Evolutionary conservation across 2,797 vertebrate species (phyloP).

Genomic region (Melanotaenia parkinsoni): DNA sequence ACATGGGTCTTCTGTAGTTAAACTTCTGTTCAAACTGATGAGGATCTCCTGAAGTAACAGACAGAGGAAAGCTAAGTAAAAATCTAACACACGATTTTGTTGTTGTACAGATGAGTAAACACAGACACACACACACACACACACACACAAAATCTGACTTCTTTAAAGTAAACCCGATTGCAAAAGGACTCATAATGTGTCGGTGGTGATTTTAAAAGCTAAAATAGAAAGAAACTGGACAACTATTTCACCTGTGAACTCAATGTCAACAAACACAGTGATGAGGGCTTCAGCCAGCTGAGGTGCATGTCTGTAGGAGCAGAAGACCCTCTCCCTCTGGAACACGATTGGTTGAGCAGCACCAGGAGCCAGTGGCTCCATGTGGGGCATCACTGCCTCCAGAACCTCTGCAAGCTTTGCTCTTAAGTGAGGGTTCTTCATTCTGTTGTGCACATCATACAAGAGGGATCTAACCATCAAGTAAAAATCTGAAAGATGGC

Average conservation of each 20-base stretch:
- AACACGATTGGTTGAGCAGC: constrained; percentile 89
- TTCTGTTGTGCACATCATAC: constrained; percentile 76
- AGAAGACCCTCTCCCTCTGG: constrained; percentile 94
- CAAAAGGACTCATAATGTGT: constrained; percentile 9
- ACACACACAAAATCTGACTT: constrained; percentile 9
- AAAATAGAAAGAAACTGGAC: neutral
- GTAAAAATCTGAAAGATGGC: neutral
- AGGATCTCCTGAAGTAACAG: constrained; percentile 87
- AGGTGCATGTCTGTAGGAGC: constrained; percentile 87
- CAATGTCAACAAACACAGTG: constrained; percentile 98
- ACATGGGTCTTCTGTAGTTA: constrained; percentile 99
- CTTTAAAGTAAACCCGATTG: neutral
- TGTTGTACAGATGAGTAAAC: constrained; percentile 2
- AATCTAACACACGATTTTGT: neutral
- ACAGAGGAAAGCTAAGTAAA: constrained; percentile 20
- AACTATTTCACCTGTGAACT: constrained; percentile 90
- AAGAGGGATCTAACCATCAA: neutral
- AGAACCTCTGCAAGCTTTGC: constrained; percentile 96
- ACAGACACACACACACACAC: neutral
- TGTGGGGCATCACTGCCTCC: constrained; percentile 98
- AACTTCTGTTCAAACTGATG: constrained; percentile 99
- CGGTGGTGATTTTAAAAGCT: neutral
- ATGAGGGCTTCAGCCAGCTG: constrained; percentile 95
- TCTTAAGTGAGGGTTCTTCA: constrained; percentile 97
- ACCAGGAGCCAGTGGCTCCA: constrained; percentile 86